Base-by-base conservation (phyloP, 2,888 invertebrate species). In the Malacosoma neustria region DNA sequence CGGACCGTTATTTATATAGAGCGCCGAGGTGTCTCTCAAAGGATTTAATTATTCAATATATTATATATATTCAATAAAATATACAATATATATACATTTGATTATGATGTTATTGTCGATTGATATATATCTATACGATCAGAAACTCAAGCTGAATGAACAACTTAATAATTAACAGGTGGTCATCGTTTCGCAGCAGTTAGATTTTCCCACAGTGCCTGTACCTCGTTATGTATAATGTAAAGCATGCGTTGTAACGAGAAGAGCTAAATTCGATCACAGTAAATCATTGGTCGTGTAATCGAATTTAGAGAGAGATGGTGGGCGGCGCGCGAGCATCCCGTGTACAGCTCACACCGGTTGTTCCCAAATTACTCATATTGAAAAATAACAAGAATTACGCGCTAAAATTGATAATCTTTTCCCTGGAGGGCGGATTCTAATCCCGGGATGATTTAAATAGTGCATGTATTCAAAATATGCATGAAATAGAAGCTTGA, bases 201-300 rank as follows among this genome's bases (percentile, higher is more conserved):
- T 43, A 38, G 50, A 57, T 60, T 46, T 65, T 65, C 62, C 52
- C 65, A 66, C 63, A 54, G 46, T 52, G 51, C 38, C 48, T 46
- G 45, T 57, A 48, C 53, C 49, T 53, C 54, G 51, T 50, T 55
- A 54, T 45, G 49, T 46, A 57, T 62, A 56, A 64, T 51, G 53
- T 49, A 53, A 55, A 71, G 65, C 67, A 72, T 68, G 61, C 61
- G 64, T 60, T 71, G 72, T 74, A 75, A 72, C 73, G 67, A 67
- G 68, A 66, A 61, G 61, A 64, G 71, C 57, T 64, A 73, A 77
- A 84, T 80, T 77, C 80, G 72, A 80, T 84, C 68, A 72, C 73
- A 55, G 75, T 85, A 84, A 85, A 85, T 85, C 79, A 84, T 84
- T 74, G 76, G 55, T 71, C 67, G 66, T 61, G 72, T 84, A 84